These are phyloP conservation scores for Pygocentrus nattereri DNA, from an alignment of 2,797 vertebrate genomes.

Conservation along the genomic window DNA sequence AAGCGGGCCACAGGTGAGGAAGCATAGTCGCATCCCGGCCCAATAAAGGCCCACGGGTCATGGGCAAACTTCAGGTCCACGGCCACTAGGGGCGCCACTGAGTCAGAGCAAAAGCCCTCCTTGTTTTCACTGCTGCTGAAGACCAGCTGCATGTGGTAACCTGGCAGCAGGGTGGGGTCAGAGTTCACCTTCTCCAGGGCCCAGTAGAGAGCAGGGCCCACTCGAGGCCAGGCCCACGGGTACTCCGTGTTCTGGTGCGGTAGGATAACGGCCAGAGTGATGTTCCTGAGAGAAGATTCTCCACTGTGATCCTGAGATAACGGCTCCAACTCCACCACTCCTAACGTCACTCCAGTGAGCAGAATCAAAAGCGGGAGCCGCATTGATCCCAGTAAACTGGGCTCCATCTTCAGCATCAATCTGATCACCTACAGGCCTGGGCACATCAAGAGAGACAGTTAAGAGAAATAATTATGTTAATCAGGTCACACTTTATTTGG, in stretches of 20 bases:
- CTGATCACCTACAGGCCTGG: slow-evolving; percentile 25
- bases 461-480: background rate
- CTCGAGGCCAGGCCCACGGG: slow-evolving; percentile 91
- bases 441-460: slow-evolving; percentile 11
- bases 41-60: slow-evolving; percentile 85
- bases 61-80: slow-evolving; percentile 85
- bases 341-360: slow-evolving; percentile 51
- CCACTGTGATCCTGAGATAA: slow-evolving; percentile 23
- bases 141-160: slow-evolving; percentile 73
- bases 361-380: slow-evolving; percentile 49
- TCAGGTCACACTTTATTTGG: too few relatives aligned
- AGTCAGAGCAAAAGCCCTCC: slow-evolving; percentile 84
- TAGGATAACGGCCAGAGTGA: slow-evolving; percentile 87
- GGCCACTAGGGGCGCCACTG: slow-evolving; percentile 83
- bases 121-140: slow-evolving; percentile 84
- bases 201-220: slow-evolving; percentile 82
- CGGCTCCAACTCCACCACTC: slow-evolving; percentile 45
- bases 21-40: slow-evolving; percentile 88
- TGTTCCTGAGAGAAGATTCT: slow-evolving; percentile 53
- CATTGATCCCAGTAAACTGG: slow-evolving; percentile 22
- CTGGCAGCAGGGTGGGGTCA: slow-evolving; percentile 74
- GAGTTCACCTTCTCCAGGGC: slow-evolving; percentile 80
- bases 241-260: slow-evolving; percentile 85
- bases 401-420: slow-evolving; percentile 39
- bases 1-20: slow-evolving; percentile 87